Conservation (phyloP, 2,797 vertebrate genomes). For the Myripristis murdjan region DNA sequence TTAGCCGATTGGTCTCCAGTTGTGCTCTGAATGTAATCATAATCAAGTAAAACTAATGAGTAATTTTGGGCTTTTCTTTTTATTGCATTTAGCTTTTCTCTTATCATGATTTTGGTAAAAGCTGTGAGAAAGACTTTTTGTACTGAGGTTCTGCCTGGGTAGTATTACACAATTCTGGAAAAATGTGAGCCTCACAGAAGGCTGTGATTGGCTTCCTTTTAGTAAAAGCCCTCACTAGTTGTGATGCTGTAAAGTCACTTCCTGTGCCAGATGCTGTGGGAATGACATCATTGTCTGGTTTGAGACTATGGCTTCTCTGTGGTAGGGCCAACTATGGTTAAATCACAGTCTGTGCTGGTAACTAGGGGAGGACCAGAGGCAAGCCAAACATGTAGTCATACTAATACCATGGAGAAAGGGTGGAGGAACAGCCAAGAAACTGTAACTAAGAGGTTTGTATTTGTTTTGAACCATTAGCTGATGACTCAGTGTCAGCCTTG, state of each 20-base stretch:
- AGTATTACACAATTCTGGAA: slow-evolving; percentile 43
- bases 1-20: slow-evolving; percentile 41
- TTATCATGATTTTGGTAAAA: slow-evolving; percentile 17
- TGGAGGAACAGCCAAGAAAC: slow-evolving; percentile 47
- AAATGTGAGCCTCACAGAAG: slow-evolving; percentile 48
- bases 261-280: slow-evolving; percentile 66
- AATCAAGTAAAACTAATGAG: slow-evolving; percentile 32
- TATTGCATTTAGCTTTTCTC: slow-evolving; percentile 36
- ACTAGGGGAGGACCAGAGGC: slow-evolving; percentile 75
- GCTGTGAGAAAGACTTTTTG: not conserved
- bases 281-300: slow-evolving; percentile 82
- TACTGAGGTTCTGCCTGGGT: slow-evolving; percentile 37
- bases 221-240: slow-evolving; percentile 52
- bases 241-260: slow-evolving; percentile 72
- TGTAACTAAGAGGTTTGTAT: slow-evolving; percentile 77
- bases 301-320: slow-evolving; percentile 78
- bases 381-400: slow-evolving; percentile 83
- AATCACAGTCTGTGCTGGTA: slow-evolving; percentile 77
- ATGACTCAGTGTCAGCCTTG: slow-evolving; percentile 54
- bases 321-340: slow-evolving; percentile 76
- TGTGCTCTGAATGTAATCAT: not conserved
- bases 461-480: slow-evolving; percentile 71
- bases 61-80: slow-evolving; percentile 7
- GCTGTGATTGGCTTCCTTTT: slow-evolving; percentile 40
- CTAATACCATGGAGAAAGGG: slow-evolving; percentile 70